Evolutionary conservation across 2,113 vertebrate species (phyloP).

Genomic region (Orientallactaga bullata): DNA sequence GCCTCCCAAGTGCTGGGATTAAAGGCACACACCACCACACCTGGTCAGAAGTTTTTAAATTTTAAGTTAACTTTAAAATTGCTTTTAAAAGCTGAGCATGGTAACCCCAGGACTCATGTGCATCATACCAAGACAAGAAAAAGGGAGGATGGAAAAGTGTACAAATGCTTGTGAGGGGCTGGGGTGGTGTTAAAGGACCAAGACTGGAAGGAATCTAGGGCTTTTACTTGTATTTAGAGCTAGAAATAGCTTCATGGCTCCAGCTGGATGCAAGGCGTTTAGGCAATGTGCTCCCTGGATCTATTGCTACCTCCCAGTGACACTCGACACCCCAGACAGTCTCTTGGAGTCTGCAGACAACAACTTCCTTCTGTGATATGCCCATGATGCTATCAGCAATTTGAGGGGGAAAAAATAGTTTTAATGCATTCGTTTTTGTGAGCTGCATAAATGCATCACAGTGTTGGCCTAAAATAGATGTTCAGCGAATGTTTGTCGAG

Average conservation of each 20-base stretch:
- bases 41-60: not conserved
- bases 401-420: constrained; percentile 1
- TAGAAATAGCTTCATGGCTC: not conserved
- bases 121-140: not conserved
- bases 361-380: not conserved
- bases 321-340: not conserved
- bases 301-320: rapidly evolving
- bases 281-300: not conserved
- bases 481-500: constrained; percentile 20
- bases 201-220: not conserved
- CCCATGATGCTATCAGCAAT: not conserved
- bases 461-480: not conserved
- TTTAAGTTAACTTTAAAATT: not conserved
- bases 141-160: not conserved
- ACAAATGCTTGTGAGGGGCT: not conserved
- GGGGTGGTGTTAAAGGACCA: not conserved
- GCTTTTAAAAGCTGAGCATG: too few relatives aligned
- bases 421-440: constrained; percentile 29
- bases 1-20: too few relatives aligned
- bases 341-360: not conserved
- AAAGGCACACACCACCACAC: too few relatives aligned
- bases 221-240: not conserved
- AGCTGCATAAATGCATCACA: not conserved
- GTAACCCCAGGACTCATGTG: not conserved
- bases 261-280: not conserved